These are phyloP conservation scores for Glyphotaelius pellucidus DNA, from an alignment of 2,888 invertebrate species.

Conservation along the genomic window DNA sequence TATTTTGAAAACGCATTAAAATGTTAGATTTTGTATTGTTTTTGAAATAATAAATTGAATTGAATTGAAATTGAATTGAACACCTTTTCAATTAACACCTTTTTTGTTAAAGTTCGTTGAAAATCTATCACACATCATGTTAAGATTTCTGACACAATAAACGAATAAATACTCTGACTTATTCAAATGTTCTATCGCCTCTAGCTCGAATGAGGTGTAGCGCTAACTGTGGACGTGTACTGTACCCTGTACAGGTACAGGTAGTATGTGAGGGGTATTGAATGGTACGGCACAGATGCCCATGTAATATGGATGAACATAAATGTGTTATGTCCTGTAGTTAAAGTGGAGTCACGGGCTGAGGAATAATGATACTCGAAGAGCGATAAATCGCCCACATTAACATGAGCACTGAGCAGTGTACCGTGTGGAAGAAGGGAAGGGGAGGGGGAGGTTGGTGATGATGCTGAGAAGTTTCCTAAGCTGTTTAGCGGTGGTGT, in stretches of 20 bases:
- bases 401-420: background rate
- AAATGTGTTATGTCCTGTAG: background rate
- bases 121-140: no score
- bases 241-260: no score
- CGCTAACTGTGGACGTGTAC: background rate
- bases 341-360: background rate
- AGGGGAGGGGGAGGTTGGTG: background rate
- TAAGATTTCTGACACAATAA: background rate
- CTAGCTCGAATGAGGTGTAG: background rate
- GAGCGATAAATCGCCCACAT: constrained; percentile 7
- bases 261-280: no score
- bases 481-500: background rate
- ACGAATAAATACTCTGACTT: background rate
- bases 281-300: background rate
- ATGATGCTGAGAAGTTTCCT: background rate
- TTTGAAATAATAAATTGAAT: no score
- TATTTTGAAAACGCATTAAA: no score
- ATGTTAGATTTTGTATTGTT: no score
- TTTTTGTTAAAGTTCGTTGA: no score
- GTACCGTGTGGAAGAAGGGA: background rate
- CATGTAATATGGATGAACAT: background rate
- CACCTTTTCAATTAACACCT: no score
- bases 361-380: constrained; percentile 4
- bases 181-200: background rate
- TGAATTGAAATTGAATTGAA: no score